Conservation (phyloP, 1,140 invertebrate genomes). For the Oreohelix idahoensis region DNA sequence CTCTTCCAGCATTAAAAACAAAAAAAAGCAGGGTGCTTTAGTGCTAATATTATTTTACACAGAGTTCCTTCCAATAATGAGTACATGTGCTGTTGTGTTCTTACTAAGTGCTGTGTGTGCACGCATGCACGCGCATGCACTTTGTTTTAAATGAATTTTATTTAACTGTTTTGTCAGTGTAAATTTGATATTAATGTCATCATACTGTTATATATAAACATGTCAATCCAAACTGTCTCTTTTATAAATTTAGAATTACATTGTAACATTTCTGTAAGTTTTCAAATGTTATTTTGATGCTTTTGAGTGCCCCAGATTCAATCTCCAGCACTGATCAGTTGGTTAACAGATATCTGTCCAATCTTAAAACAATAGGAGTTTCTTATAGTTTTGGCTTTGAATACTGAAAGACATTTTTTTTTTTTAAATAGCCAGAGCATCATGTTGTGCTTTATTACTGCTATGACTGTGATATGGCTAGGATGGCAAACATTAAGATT, state of each 20-base stretch:
- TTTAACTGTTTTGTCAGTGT: background rate
- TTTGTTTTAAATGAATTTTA: background rate
- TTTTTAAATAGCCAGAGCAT: background rate
- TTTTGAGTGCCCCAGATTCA: too few relatives aligned
- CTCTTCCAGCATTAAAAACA: background rate
- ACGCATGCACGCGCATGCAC: too few relatives aligned
- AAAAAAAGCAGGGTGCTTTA: background rate
- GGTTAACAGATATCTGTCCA: too few relatives aligned
- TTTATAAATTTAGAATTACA: background rate
- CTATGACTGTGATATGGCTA: background rate
- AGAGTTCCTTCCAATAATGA: background rate
- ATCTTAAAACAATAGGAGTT: too few relatives aligned
- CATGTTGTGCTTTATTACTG: background rate
- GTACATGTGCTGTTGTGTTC: background rate
- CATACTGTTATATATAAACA: background rate
- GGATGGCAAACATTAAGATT: too few relatives aligned
- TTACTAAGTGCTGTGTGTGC: too few relatives aligned
- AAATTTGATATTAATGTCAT: background rate
- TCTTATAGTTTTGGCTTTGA: too few relatives aligned
- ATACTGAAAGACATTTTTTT: too few relatives aligned
- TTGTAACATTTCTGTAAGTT: background rate
- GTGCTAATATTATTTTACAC: background rate
- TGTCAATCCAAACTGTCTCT: slow-evolving; percentile 12
- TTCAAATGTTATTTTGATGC: background rate
- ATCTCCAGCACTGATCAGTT: too few relatives aligned